phyloP scores from a whole-genome alignment of 2,888 invertebrate species.

The Metopia argyrocephala region DNA sequence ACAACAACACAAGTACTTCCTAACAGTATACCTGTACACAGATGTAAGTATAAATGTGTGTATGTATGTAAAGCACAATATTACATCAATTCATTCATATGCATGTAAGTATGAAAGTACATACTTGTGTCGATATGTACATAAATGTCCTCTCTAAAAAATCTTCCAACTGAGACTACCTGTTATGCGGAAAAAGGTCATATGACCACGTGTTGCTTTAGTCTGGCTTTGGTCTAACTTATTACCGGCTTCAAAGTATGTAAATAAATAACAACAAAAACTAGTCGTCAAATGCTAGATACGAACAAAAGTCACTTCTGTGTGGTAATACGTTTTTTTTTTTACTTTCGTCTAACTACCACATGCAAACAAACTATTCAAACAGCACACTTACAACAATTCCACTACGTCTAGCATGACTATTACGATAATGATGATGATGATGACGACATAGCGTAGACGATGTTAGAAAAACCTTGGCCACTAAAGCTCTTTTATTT shows the following conservation, averaged over 20 bases:
- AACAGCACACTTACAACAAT: not conserved
- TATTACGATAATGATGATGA: conserved; percentile 1
- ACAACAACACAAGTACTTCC: too few species aligned
- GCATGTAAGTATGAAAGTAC: not conserved
- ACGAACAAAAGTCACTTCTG: conserved; percentile 40
- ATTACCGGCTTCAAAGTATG: conserved; percentile 25
- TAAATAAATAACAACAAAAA: conserved; percentile 12
- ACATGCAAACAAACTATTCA: not conserved
- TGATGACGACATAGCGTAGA: conserved; percentile 32
- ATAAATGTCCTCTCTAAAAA: too few species aligned
- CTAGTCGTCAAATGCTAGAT: conserved; percentile 38
- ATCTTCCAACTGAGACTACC: too few species aligned
- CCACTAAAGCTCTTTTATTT: conserved; percentile 20
- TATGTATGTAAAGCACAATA: not conserved
- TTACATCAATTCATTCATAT: not conserved
- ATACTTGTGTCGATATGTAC: not conserved
- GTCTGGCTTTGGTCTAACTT: conserved; percentile 16
- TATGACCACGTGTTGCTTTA: conserved; percentile 49
- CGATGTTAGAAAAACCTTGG: conserved; percentile 57
- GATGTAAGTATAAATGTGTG: too few species aligned
- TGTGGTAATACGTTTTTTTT: conserved; percentile 47
- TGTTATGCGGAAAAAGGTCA: too few species aligned
- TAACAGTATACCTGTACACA: too few species aligned
- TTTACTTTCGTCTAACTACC: too few species aligned
- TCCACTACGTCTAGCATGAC: too few species aligned